Conservation (phyloP, 2,888 invertebrate species). For the Cosmia trapezina region DNA sequence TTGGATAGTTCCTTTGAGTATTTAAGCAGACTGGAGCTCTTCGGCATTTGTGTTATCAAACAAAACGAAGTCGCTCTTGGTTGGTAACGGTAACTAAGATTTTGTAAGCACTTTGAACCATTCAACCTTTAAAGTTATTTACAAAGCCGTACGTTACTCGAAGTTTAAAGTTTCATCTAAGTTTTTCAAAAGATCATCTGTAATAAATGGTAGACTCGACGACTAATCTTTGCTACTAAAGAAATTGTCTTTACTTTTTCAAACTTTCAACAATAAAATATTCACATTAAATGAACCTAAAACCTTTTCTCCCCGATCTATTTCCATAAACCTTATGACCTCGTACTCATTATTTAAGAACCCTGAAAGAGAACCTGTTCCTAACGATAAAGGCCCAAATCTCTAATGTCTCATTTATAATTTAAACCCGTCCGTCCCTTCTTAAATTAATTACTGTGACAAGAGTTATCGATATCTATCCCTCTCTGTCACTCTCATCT, state of each 20-base stretch:
- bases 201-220: too few relatives aligned
- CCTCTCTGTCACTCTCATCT: conserved; percentile 65
- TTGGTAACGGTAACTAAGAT: background rate
- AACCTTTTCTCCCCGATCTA: conserved; percentile 29
- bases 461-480: conserved; percentile 67
- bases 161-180: too few relatives aligned
- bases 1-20: background rate
- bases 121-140: too few relatives aligned
- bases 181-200: too few relatives aligned
- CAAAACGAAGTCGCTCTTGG: background rate
- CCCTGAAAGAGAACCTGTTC: conserved; percentile 48
- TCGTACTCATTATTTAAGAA: conserved; percentile 55
- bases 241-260: background rate
- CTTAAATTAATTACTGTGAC: conserved; percentile 68
- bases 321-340: conserved; percentile 50
- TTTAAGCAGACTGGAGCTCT: background rate
- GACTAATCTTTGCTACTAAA: background rate
- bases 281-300: background rate
- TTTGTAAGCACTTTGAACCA: background rate
- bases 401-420: conserved; percentile 63
- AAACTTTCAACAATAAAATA: background rate
- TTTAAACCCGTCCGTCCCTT: conserved; percentile 59
- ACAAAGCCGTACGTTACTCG: too few relatives aligned
- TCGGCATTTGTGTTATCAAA: too few relatives aligned
- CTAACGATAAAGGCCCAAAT: conserved; percentile 45